phyloP scores from a whole-genome alignment of 2,797 vertebrate genomes.

The Xerus rutilus region DNA sequence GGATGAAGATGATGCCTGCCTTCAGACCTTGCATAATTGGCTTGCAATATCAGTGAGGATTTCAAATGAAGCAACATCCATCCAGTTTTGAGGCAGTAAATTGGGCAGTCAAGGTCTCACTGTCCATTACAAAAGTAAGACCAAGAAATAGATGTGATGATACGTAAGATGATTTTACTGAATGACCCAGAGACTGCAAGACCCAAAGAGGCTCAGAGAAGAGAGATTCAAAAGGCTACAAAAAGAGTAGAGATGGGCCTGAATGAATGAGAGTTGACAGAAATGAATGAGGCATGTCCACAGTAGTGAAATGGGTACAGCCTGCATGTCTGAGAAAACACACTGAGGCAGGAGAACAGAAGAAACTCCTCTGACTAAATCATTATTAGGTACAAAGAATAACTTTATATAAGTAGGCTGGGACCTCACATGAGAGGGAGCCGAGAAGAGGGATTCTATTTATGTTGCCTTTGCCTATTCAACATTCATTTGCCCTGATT shows the following conservation, averaged over 20 bases:
- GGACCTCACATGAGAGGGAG: not conserved
- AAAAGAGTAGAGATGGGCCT: not conserved
- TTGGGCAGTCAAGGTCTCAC: not conserved
- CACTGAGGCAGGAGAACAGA: not conserved
- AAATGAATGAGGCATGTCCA: not conserved
- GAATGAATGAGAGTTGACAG: not conserved
- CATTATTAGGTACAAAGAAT: not conserved
- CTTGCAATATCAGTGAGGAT: not conserved
- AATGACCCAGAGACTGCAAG: not conserved
- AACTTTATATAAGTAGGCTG: not conserved
- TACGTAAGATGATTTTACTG: not conserved
- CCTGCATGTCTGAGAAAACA: not conserved
- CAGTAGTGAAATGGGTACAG: not conserved
- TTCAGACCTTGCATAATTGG: not conserved
- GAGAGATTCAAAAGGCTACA: not conserved
- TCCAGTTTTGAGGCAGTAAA: not conserved
- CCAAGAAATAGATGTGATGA: not conserved
- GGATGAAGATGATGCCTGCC: not conserved
- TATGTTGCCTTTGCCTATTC: not conserved
- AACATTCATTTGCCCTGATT: not conserved
- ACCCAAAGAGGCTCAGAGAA: not conserved
- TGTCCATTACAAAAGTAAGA: not conserved
- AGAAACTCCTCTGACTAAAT: not conserved
- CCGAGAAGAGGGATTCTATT: not conserved
- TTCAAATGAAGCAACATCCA: not conserved